Base-by-base conservation (phyloP, 2,113 vertebrate species). In the Tautogolabrus adspersus region DNA sequence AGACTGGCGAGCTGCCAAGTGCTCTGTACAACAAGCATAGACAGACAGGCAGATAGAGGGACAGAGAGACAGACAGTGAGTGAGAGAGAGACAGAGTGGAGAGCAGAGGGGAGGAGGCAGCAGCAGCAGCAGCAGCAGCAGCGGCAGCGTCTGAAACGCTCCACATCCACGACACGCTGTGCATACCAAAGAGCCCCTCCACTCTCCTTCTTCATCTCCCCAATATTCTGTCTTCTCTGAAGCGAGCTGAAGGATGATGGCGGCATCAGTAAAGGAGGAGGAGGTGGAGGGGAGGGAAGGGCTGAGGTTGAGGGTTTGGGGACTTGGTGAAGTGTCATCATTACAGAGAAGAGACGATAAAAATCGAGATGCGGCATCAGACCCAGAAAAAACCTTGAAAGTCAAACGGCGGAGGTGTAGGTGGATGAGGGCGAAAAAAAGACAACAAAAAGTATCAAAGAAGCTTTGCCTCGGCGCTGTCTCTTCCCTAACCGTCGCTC, bases 1-100 rank as follows among this genome's bases (percentile, higher is more conserved):
- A 96, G 95, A 83, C 77, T 94, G 97, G 96, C 92, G 0, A 11
- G 0, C 66, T 2, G 96, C 97, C 97, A 97, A 86, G 72, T 26
- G 90, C 89, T 94, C 94, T 93, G 92, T 95, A 95, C 91, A 93
- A 96, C 95, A 96, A 96, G 95, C 95, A 95, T 54, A 86, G 62
- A 87, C 52, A 77, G 76, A 73, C 42, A 79, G 60, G 52, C 38
- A 67, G 63, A 72, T 10, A 84, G 26, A 1, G 0, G 18, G 52
- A 38, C 21, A 26, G 52, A 51, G 26, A 60, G 11, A 38, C 16
- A 57, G 26, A 26, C 26, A 26, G 22, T 66, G 22, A 70, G 51
- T 83, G 46, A 54, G 75, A 47, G 49, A 37, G 7, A 67, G 63
- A 42, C 5, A 60, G 68, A 66, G 19, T 34, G 64, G 70, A 18